These are phyloP conservation scores for Spongilla lacustris DNA, from an alignment of 37 sponge, comb jelly and placozoan species.

Conservation along the genomic window DNA sequence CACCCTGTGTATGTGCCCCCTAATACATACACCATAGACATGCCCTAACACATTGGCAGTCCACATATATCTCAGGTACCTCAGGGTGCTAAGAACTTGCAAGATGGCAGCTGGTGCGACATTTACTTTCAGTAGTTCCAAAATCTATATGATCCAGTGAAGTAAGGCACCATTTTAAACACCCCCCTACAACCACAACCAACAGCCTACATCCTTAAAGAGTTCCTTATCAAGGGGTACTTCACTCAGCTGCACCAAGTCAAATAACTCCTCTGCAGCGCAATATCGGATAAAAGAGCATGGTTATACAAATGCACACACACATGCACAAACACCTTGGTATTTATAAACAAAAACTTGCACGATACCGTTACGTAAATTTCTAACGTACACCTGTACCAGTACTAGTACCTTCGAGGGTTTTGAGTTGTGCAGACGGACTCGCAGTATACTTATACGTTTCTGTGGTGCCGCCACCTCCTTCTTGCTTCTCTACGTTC, in stretches of 20 bases:
- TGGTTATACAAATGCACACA: not conserved
- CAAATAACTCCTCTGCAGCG: conserved; percentile 73
- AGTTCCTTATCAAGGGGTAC: conserved; percentile 70
- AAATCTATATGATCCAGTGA: no score
- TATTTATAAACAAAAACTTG: no score
- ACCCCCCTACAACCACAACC: not conserved
- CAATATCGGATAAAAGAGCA: no score
- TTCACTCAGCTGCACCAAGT: conserved; percentile 75
- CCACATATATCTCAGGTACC: conserved; percentile 30
- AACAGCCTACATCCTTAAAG: conserved; percentile 63
- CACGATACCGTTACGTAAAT: no score
- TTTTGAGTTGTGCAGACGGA: conserved; percentile 27
- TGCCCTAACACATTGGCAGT: no score
- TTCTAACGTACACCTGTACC: no score
- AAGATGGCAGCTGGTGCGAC: conserved; percentile 72
- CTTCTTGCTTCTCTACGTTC: not conserved
- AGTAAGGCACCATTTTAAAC: no score
- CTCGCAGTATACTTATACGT: conserved; percentile 36
- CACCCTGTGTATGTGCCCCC: no score
- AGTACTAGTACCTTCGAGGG: not conserved
- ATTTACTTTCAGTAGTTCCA: conserved; percentile 73
- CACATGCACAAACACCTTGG: not conserved
- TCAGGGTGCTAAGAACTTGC: conserved; percentile 70
- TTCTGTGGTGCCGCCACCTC: conserved; percentile 6
- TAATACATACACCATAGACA: no score